A percentile compares a stretch with the other conserved stretches of the same genome.
These are phyloP conservation scores for Tyto alba DNA, from an alignment of 2,113 vertebrate genomes.

Conservation along the genomic window DNA sequence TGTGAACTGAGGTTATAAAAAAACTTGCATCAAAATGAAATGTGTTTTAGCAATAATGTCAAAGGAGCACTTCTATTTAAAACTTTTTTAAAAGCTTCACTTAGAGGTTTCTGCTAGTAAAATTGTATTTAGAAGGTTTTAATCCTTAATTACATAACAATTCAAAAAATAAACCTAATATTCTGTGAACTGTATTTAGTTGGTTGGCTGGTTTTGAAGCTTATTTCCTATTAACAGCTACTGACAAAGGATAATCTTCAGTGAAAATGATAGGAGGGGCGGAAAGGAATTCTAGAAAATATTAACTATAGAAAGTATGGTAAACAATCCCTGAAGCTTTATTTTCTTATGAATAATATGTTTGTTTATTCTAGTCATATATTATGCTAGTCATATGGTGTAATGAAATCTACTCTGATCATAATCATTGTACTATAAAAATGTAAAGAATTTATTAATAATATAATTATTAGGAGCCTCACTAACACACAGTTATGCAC, in stretches of 20 bases:
- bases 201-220: neutral
- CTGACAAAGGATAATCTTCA: neutral
- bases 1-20: neutral
- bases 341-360: neutral
- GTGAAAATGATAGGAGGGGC: fast-evolving
- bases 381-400: neutral
- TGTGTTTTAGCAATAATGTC: neutral
- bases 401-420: neutral
- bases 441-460: neutral
- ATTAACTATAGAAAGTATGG: neutral
- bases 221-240: neutral
- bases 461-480: neutral
- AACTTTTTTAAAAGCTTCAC: neutral
- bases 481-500: neutral
- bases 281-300: neutral
- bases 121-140: neutral
- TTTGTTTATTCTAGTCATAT: neutral
- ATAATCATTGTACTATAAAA: neutral
- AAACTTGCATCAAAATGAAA: neutral
- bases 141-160: neutral
- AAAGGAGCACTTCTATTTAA: neutral
- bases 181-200: neutral
- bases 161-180: neutral
- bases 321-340: neutral
- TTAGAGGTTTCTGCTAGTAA: neutral